Base-by-base conservation (phyloP, 2,113 vertebrate genomes). In the Paracanthobrama guichenoti region DNA sequence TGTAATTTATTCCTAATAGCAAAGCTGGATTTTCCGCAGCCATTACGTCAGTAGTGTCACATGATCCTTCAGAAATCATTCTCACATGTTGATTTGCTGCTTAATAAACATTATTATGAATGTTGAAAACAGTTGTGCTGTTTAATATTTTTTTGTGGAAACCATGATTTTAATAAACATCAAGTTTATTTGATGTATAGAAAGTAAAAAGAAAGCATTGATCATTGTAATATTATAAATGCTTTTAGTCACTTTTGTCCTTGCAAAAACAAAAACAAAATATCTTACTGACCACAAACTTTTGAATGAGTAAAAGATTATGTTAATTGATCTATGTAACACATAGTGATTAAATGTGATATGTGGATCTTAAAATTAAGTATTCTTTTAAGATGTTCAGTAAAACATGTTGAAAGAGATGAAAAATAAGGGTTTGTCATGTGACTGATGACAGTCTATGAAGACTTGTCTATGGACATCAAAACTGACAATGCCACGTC, bases 401-500 rank as follows among this genome's bases (percentile, higher is more conserved):
- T 35, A 35, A 66, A 66, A 35, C 62, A 31, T 66, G 7, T 66
- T 66, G 28, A 35, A 57, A 18, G 74, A 11, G 1, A 72, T 69
- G 16, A 77, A 82, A 67, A 28, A 64, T 9, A 24, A 46, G 22
- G 13, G 31, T 48, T 46, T 84, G 69, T 67, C 48, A 60, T 12
- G 31, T 31, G 57, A 78, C 50, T 24, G 62, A 53, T 59, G 66
- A 84, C n/a, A 74, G 48, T 24, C 28, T 35, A 80, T 74, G 20
- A 39, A 59, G 75, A 59, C 20, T 42, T 60, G 24, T 31, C 79
- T 75, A 50, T 50, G 22, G 39, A 81, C 44, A 80, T 78, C 18
- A 85, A 85, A 79, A 57, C 64, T 81, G 62, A 78, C 79, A 67
- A 14, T 48, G 26, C 72, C 35, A 67, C 8, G 6, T 59, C 39